Base-by-base conservation (phyloP, 2,888 invertebrate genomes). In the Melipona beecheii region DNA sequence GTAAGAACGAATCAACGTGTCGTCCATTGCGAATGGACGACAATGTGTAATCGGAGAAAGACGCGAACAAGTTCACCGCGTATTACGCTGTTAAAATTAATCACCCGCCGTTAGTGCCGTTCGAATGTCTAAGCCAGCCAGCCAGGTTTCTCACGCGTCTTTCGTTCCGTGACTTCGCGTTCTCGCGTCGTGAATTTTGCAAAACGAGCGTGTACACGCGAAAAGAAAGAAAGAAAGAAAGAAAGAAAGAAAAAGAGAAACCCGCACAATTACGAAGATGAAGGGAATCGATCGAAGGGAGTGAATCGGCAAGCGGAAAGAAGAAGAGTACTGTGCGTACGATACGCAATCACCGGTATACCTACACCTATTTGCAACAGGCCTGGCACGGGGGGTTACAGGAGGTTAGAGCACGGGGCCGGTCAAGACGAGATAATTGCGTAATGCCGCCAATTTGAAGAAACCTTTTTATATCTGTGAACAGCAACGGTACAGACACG, bases 371-470 rank as follows among this genome's bases (percentile, higher is more conserved):
- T 87, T 90, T 89, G 88, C 87, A 87, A 87, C 79, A 81, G 76
- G 77, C 60, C 70, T 50, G 24, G 4, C 31, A 43, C 52, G 75
- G 86, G 86, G 43, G 87, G 89, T 90, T 87, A 89, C 75, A 71
- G 75, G 78, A 83, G 91, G 86, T 88, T 86, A 86, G 84, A 84
- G 64, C 83, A 77, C 43, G 87, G 75, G 75, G 66, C 82, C 80
- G 87, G 73, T 79, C 79, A 74, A 36, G 78, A 77, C 73, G 72
- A 84, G 87, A 85, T 92, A 92, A 92, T 92, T 91, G 89, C 88
- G 90, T 92, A 92, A 92, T 92, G 86, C 89, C 86, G 83, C 87
- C 92, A 92, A 92, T 92, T 92, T 92, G 86, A 83, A 83, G 82
- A 79, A 85, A 87, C 85, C 78, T 82, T 89, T 88, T 83, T 86